Percentiles rank a stretch among this genome's conserved stretches.
These are phyloP conservation scores for Pangasius sanitwongsei DNA, from an alignment of 2,797 vertebrate genomes.

Conservation along the genomic window DNA sequence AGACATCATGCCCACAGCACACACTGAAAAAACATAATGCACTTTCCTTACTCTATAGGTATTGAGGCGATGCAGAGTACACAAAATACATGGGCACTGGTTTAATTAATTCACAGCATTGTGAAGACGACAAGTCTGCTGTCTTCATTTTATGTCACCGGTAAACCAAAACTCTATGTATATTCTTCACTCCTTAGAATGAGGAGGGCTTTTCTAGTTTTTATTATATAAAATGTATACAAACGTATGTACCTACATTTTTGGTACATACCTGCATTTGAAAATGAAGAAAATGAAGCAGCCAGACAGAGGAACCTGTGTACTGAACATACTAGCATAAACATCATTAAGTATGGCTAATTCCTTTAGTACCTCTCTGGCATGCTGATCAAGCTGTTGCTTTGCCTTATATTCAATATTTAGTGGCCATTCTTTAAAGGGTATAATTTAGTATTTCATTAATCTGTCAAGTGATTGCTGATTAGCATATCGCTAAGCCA, in stretches of 20 bases:
- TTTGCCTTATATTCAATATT: slow-evolving; percentile 11
- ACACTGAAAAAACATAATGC: not conserved
- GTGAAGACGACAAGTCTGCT: not conserved
- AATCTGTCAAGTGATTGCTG: slow-evolving; percentile 30
- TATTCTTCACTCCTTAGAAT: not conserved
- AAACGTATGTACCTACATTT: not conserved
- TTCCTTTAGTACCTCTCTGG: not conserved
- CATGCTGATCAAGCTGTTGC: slow-evolving; percentile 2
- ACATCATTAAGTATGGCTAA: not conserved
- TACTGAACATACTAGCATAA: slow-evolving; percentile 11
- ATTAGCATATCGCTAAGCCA: slow-evolving; percentile 22
- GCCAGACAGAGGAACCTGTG: not conserved
- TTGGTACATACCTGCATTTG: too few relatives aligned
- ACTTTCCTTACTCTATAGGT: not conserved
- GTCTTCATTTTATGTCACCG: not conserved
- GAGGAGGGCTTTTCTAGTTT: not conserved
- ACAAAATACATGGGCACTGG: not conserved
- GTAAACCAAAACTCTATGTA: not conserved
- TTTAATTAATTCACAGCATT: not conserved
- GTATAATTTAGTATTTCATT: slow-evolving; percentile 31
- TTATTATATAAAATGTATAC: not conserved
- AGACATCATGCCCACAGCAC: not conserved
- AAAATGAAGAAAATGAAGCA: not conserved
- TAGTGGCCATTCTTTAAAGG: slow-evolving; percentile 16
- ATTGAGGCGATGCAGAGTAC: not conserved